phyloP scores from a whole-genome alignment of 2,888 invertebrate genomes.

The Mesorhabditis belari region DNA sequence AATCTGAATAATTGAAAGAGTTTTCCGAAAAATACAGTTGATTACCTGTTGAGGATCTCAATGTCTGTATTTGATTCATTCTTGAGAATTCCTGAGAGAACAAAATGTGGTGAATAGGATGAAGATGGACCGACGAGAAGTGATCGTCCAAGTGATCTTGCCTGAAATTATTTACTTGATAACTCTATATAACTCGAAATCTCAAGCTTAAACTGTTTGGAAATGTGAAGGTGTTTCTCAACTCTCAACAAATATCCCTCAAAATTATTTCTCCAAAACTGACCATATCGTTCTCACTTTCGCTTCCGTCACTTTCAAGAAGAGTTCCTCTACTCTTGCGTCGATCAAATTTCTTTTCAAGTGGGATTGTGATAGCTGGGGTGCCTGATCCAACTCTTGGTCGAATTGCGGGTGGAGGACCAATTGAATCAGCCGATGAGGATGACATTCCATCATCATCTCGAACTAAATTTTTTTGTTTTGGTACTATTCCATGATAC shows the following conservation, averaged over 20 bases:
- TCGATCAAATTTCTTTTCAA: neutral
- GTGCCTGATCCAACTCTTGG: neutral
- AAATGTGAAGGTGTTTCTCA: no score
- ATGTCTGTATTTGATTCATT: constrained; percentile 7
- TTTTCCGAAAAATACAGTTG: no score
- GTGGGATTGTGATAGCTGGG: neutral
- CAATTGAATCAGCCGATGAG: neutral
- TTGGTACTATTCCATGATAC: no score
- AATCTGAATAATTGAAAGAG: no score
- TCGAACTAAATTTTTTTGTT: no score
- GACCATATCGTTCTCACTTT: neutral
- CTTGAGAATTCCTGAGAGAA: constrained; percentile 34
- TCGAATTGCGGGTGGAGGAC: neutral
- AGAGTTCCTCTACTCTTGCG: neutral
- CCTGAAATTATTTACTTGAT: neutral
- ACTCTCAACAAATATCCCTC: no score
- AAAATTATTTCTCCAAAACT: no score
- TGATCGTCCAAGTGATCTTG: constrained; percentile 28
- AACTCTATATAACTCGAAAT: no score
- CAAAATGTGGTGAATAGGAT: constrained; percentile 41
- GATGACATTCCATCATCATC: neutral
- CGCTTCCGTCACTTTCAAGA: neutral
- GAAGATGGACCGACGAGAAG: constrained; percentile 41
- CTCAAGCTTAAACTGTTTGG: no score
- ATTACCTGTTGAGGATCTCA: neutral